Base-by-base conservation (phyloP, 2,113 vertebrate species). In the Cinclus cinclus region DNA sequence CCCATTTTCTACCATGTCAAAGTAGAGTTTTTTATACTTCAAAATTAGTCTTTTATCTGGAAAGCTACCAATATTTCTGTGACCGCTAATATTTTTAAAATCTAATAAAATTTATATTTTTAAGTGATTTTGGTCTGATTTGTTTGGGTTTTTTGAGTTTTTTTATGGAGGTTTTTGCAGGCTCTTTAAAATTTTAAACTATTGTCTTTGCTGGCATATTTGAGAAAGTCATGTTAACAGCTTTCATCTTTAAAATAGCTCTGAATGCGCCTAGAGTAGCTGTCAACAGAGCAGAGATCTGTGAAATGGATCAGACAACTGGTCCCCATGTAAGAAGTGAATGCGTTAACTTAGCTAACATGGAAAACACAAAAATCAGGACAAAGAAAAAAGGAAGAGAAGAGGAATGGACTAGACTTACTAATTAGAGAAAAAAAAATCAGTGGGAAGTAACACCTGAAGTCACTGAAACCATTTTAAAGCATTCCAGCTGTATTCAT, bases 191-290 rank as follows among this genome's bases (percentile, higher is more conserved):
- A 95, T 89, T 94, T 94, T 74, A 87, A 95, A 89, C 69, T 93
- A 71, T 96, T 94, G 75, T 96, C 76, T 95, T 95, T 78, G 84
- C 91, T 96, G 83, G 35, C n/a, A 82, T 95, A 68, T 87, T 93
- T 94, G 83, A 95, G 86, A 94, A 97, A 97, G 69, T 65, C 46
- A 16, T 83, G 90, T 96, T 81, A 94, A 89, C 96, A 97, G 90
- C 58, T 91, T 97, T 97, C 90, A 73, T 94, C 91, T 97, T 97
- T 92, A 96, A 97, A 97, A 97, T 96, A 97, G 92, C 96, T 97
- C 91, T 82, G 93, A 97, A 93, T 90, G 50, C 92, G 96, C 92
- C 93, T 95, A 95, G 93, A 97, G 96, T 96, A 97, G 93, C 96
- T 97, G 95, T 93, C 78, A 96, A 76, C 84, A 70, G 67, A 96